phyloP scores from a whole-genome alignment of 2,888 invertebrate species.

The Epiblema foenella region DNA sequence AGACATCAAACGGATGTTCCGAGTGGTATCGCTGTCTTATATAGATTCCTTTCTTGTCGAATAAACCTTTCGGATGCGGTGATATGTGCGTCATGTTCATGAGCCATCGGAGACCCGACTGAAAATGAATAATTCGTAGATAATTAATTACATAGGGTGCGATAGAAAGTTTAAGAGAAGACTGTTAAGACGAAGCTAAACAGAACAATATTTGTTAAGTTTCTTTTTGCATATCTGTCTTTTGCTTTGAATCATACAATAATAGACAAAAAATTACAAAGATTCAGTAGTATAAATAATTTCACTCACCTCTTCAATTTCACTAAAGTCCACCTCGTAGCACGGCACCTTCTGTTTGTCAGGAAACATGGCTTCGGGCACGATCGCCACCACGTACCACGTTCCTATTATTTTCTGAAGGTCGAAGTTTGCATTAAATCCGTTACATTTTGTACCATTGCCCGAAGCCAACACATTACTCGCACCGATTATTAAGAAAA shows the following conservation, averaged over 20 bases:
- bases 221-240: too few relatives aligned
- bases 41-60: constrained; percentile 58
- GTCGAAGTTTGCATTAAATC: constrained; percentile 67
- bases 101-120: constrained; percentile 74
- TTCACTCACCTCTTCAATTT: constrained; percentile 71
- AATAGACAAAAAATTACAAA: too few relatives aligned
- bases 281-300: neutral
- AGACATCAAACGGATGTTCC: constrained; percentile 70
- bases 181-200: too few relatives aligned
- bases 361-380: constrained; percentile 71
- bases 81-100: constrained; percentile 62
- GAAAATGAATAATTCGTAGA: constrained; percentile 27
- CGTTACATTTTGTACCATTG: constrained; percentile 59
- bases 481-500: constrained; percentile 50
- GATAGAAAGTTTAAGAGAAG: too few relatives aligned
- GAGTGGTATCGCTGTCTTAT: constrained; percentile 71
- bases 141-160: too few relatives aligned
- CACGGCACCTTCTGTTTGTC: constrained; percentile 64
- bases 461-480: constrained; percentile 51
- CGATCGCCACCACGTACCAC: constrained; percentile 73
- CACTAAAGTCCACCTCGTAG: constrained; percentile 72
- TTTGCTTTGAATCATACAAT: too few relatives aligned
- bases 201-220: too few relatives aligned
- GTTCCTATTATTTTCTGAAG: constrained; percentile 63
- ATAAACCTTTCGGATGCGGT: constrained; percentile 49